phyloP scores from a whole-genome alignment of 2,113 vertebrate species.

The Meleagris gallopavo region DNA sequence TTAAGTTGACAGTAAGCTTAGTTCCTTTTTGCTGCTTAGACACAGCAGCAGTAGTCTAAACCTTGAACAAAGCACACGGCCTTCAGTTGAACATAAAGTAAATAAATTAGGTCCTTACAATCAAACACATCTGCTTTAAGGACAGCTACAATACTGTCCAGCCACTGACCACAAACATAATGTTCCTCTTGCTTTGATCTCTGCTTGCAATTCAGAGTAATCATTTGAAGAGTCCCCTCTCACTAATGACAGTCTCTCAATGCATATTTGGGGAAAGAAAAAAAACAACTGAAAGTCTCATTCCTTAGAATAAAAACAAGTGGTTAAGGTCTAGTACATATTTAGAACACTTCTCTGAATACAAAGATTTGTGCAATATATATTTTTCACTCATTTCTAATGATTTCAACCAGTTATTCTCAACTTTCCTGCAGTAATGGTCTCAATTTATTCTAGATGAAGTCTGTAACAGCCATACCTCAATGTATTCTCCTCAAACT shows the following conservation, averaged over 20 bases:
- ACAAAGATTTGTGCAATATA: background rate
- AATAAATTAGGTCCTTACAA: background rate
- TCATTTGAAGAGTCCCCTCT: background rate
- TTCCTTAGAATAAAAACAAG: background rate
- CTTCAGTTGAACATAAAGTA: background rate
- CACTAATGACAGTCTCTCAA: rapidly evolving
- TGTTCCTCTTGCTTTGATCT: background rate
- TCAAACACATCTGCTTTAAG: background rate
- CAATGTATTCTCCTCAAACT: background rate
- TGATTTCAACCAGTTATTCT: background rate
- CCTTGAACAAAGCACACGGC: background rate
- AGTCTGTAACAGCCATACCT: background rate
- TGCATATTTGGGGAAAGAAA: background rate
- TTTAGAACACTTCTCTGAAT: background rate
- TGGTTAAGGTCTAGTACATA: background rate
- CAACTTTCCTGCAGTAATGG: background rate
- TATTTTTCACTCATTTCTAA: background rate
- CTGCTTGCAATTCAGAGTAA: background rate
- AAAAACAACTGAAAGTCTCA: background rate
- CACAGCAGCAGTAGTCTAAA: background rate
- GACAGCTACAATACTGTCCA: background rate
- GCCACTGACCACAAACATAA: background rate
- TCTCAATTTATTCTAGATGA: background rate
- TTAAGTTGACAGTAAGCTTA: background rate
- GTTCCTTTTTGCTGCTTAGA: background rate